Evolutionary conservation across 2,888 invertebrate species (phyloP).

Genomic region (Scaptomyza reducta): DNA sequence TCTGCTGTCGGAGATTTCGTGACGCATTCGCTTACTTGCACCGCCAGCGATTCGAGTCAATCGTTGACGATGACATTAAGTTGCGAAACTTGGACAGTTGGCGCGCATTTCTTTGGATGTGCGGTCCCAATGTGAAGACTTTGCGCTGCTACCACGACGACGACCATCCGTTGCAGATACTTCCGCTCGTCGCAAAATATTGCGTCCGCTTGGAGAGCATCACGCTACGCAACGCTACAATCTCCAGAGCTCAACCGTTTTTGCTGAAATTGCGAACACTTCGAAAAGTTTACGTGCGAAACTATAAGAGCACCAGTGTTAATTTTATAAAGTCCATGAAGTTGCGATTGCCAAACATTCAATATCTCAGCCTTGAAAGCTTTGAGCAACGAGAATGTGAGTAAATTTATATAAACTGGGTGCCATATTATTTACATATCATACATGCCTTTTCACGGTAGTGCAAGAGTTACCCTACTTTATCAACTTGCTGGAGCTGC

Average conservation of each 20-base stretch:
- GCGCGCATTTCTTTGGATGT: conserved; percentile 65
- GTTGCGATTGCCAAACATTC: conserved; percentile 49
- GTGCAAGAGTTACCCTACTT: conserved; percentile 64
- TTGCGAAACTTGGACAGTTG: conserved; percentile 58
- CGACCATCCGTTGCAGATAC: conserved; percentile 60
- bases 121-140: conserved; percentile 50
- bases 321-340: conserved; percentile 54
- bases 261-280: conserved; percentile 45
- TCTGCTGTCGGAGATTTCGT: conserved; percentile 62
- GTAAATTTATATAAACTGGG: conserved; percentile 2
- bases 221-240: conserved; percentile 58
- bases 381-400: conserved; percentile 62
- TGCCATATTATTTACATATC: neutral
- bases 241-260: conserved; percentile 47
- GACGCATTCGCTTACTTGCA: conserved; percentile 61
- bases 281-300: conserved; percentile 54
- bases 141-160: conserved; percentile 60
- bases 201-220: conserved; percentile 56
- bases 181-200: conserved; percentile 53
- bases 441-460: neutral
- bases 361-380: conserved; percentile 52
- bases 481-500: conserved; percentile 48
- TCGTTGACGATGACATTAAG: conserved; percentile 57
- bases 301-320: conserved; percentile 65
- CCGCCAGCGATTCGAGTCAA: conserved; percentile 48